Evolutionary conservation across 2,888 invertebrate species (phyloP).

Genomic region (Antitype chi): DNA sequence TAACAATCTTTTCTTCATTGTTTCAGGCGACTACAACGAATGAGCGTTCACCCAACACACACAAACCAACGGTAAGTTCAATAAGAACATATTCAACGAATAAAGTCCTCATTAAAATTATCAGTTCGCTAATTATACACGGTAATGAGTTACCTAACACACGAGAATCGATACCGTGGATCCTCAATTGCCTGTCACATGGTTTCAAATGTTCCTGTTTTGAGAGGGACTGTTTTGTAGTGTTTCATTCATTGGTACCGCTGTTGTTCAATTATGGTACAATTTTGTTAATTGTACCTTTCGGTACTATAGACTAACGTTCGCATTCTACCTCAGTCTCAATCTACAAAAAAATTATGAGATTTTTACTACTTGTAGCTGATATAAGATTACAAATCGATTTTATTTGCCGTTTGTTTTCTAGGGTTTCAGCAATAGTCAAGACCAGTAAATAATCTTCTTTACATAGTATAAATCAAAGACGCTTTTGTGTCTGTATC

Average conservation of each 20-base stretch:
- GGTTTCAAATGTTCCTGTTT: not conserved
- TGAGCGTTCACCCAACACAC: constrained; percentile 62
- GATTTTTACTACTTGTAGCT: too few relatives aligned
- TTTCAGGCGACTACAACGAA: constrained; percentile 74
- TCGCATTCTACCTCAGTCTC: too few relatives aligned
- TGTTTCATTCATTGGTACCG: not conserved
- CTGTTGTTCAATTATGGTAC: not conserved
- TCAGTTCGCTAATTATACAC: constrained; percentile 48
- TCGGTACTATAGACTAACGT: too few relatives aligned
- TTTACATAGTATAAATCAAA: too few relatives aligned
- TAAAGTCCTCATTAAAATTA: constrained; percentile 51
- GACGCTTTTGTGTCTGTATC: too few relatives aligned
- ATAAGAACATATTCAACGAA: constrained; percentile 37
- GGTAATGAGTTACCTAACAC: constrained; percentile 49
- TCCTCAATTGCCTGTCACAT: constrained; percentile 6
- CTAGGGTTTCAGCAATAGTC: not conserved
- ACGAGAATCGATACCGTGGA: constrained; percentile 31
- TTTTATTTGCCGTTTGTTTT: not conserved
- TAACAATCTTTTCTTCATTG: constrained; percentile 56
- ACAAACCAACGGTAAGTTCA: constrained; percentile 78
- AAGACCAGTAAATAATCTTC: not conserved
- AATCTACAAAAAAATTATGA: too few relatives aligned
- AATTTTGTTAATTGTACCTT: not conserved
- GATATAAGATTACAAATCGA: too few relatives aligned
- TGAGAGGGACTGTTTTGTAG: constrained; percentile 1